A percentile compares a stretch with the other conserved stretches of the same genome.
Evolutionary conservation across 2,888 invertebrate species (phyloP).

Genomic region (Cartodere bifasciata): DNA sequence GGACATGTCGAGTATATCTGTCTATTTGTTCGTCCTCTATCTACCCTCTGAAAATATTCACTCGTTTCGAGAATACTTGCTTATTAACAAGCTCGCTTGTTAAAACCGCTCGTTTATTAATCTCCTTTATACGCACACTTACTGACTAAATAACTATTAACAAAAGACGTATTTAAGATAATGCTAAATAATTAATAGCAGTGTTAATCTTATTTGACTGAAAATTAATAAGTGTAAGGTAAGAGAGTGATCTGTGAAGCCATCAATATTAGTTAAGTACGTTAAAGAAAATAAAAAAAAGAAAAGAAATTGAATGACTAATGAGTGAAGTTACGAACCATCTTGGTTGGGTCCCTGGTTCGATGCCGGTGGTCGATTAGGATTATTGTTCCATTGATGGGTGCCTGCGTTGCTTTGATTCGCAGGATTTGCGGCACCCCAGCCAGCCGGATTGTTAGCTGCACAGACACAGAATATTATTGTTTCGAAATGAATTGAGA

Average conservation of each 20-base stretch:
- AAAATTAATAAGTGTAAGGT: background rate
- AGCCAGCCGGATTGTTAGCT: constrained; percentile 36
- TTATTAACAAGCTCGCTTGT: too few relatives aligned
- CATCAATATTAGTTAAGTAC: background rate
- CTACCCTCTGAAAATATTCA: too few relatives aligned
- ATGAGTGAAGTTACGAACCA: constrained; percentile 22
- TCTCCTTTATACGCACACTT: too few relatives aligned
- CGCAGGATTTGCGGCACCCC: constrained; percentile 37
- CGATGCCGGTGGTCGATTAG: constrained; percentile 30
- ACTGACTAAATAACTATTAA: background rate
- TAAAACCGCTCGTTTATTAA: too few relatives aligned
- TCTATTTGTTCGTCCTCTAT: too few relatives aligned
- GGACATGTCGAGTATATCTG: too few relatives aligned
- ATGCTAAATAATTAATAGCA: background rate
- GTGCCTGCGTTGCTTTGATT: constrained; percentile 32
- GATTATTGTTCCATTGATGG: constrained; percentile 34
- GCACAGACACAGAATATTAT: constrained; percentile 13
- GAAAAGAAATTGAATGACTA: constrained; percentile 3
- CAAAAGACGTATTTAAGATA: background rate
- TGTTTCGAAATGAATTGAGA: too few relatives aligned
- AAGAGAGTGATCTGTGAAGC: background rate
- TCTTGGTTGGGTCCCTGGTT: constrained; percentile 30
- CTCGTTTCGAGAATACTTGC: too few relatives aligned
- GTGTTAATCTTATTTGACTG: background rate
- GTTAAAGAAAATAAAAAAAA: constrained; percentile 1